phyloP scores from a whole-genome alignment of 2,888 invertebrate genomes.

The Sphecodes monilicornis region DNA sequence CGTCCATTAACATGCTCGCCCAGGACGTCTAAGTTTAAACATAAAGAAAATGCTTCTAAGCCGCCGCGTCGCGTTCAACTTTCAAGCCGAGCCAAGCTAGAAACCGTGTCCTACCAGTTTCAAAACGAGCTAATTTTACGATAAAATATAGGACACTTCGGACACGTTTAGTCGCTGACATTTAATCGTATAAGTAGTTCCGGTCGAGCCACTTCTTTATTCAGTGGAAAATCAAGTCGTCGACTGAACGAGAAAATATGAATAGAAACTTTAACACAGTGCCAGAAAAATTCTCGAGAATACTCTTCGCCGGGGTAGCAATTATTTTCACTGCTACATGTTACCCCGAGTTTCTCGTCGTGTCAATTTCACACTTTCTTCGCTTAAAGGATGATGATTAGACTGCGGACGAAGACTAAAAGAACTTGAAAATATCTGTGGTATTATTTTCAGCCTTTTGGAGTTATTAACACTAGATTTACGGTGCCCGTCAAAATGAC shows the following conservation, averaged over 20 bases:
- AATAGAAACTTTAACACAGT: no score
- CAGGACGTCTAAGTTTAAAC: not conserved
- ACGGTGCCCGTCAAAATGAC: no score
- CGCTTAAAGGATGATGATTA: no score
- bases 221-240: not conserved
- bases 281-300: no score
- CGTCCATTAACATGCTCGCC: not conserved
- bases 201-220: not conserved
- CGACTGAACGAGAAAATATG: not conserved
- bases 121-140: not conserved
- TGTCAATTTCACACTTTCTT: no score
- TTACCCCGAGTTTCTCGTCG: no score
- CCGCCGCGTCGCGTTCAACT: not conserved
- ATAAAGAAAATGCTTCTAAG: not conserved
- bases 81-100: not conserved
- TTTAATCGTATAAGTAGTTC: not conserved
- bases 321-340: no score
- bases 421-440: no score
- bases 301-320: no score
- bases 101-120: not conserved
- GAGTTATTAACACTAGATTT: no score
- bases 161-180: not conserved
- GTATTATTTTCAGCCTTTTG: no score
- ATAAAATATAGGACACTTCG: not conserved
- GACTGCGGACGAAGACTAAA: no score